Conservation (phyloP, 2,113 vertebrate species). For the Daphoenositta chrysoptera region DNA sequence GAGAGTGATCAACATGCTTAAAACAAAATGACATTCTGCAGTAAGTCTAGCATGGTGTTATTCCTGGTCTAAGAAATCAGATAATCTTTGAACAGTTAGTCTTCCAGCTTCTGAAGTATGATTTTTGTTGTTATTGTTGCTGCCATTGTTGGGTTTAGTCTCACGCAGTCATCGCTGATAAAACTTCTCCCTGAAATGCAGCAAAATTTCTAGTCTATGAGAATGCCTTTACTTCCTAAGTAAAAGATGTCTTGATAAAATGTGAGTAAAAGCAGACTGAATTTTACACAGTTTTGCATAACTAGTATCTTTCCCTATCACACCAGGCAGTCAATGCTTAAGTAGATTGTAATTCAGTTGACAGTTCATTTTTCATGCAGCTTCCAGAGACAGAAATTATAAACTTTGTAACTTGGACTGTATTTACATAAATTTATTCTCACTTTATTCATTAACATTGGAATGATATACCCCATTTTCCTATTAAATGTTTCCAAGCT, state of each 20-base stretch:
- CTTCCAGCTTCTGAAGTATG: background rate
- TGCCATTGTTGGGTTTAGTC: background rate
- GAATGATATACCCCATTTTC: background rate
- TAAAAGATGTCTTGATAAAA: background rate
- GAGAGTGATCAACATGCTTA: background rate
- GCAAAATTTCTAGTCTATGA: background rate
- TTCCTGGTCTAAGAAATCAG: background rate
- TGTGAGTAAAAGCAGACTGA: background rate
- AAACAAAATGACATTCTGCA: background rate
- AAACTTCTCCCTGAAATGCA: background rate
- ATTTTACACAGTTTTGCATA: background rate
- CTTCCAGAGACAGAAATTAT: background rate
- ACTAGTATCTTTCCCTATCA: background rate
- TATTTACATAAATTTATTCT: background rate
- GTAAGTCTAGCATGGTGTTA: background rate
- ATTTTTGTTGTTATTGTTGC: background rate
- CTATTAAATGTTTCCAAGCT: background rate
- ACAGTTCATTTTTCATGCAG: background rate
- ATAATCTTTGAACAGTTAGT: background rate
- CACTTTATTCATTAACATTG: background rate
- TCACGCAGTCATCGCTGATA: background rate
- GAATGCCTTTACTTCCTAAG: background rate
- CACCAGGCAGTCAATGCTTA: background rate
- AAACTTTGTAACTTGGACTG: background rate
- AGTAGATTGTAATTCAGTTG: background rate